Evolutionary conservation across 2,888 invertebrate species (phyloP).

Genomic region (Fragum sueziense): DNA sequence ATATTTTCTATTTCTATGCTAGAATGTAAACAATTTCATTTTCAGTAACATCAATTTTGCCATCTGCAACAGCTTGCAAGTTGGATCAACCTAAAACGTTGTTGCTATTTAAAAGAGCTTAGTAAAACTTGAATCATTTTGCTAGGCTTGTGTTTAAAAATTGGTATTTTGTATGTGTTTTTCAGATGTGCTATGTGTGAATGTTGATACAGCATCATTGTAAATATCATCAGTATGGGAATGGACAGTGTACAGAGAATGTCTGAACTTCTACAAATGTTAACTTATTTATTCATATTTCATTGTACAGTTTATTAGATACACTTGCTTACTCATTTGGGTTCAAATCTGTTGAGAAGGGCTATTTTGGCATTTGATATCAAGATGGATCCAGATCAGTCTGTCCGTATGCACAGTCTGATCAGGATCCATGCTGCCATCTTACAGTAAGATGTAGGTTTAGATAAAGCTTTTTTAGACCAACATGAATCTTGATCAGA

Average conservation of each 20-base stretch:
- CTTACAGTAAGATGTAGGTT: background rate
- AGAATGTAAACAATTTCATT: background rate
- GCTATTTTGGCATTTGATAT: background rate
- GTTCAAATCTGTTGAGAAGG: background rate
- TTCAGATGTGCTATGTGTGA: constrained; percentile 24
- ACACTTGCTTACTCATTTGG: background rate
- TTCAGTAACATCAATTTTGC: background rate
- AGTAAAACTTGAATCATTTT: background rate
- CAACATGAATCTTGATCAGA: no score
- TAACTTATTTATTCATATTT: constrained; percentile 6
- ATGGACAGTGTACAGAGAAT: background rate
- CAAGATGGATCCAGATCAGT: no score
- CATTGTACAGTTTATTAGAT: background rate
- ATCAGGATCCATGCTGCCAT: background rate
- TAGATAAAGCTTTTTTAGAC: no score
- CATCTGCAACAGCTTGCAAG: background rate
- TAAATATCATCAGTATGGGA: constrained; percentile 13
- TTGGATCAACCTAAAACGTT: no score
- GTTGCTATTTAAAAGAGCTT: no score
- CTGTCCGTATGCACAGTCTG: no score
- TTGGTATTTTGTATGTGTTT: background rate
- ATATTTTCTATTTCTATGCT: background rate
- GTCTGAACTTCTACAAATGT: background rate
- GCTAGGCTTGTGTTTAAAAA: background rate
- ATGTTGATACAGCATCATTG: constrained; percentile 5